These are phyloP conservation scores for Neodon shergylaensis DNA, from an alignment of 2,113 vertebrate species.

Conservation along the genomic window DNA sequence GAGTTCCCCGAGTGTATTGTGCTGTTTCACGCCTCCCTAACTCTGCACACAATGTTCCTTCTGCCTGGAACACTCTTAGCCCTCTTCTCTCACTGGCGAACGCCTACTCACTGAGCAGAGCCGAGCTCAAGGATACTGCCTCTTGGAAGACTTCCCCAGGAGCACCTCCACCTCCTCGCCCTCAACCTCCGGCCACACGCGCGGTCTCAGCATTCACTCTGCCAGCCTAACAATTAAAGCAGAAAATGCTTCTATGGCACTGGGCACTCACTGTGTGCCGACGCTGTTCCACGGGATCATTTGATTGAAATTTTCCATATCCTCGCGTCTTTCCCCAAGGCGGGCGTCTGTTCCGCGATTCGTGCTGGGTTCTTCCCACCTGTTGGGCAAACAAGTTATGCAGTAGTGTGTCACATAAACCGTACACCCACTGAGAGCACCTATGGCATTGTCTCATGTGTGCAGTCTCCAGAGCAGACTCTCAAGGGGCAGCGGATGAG, in stretches of 20 bases:
- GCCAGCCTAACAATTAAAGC: slow-evolving; percentile 30
- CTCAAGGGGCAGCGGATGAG: not conserved
- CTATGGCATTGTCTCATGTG: too few species aligned
- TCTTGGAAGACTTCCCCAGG: slow-evolving; percentile 76
- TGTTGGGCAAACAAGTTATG: not conserved
- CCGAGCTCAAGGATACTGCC: slow-evolving; percentile 67
- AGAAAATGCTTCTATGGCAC: not conserved
- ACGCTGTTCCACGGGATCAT: not conserved
- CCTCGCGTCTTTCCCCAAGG: not conserved
- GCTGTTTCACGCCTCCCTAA: slow-evolving; percentile 80
- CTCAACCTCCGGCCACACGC: slow-evolving; percentile 34
- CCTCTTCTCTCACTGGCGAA: slow-evolving; percentile 76
- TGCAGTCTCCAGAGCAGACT: not conserved
- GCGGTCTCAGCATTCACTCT: not conserved
- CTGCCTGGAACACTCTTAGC: slow-evolving; percentile 78
- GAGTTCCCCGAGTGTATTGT: slow-evolving; percentile 78
- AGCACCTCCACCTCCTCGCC: slow-evolving; percentile 65
- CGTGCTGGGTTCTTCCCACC: not conserved
- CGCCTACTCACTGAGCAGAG: slow-evolving; percentile 73
- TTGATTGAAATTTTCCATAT: slow-evolving; percentile 3
- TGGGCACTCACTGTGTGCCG: not conserved
- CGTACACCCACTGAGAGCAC: not conserved
- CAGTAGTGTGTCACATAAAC: not conserved
- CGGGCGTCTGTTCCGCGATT: not conserved
- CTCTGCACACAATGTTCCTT: slow-evolving; percentile 81